Percentiles rank a stretch among this genome's conserved stretches.
These are phyloP conservation scores for Triops cancriformis DNA, from an alignment of 1,140 invertebrate species.

Conservation along the genomic window DNA sequence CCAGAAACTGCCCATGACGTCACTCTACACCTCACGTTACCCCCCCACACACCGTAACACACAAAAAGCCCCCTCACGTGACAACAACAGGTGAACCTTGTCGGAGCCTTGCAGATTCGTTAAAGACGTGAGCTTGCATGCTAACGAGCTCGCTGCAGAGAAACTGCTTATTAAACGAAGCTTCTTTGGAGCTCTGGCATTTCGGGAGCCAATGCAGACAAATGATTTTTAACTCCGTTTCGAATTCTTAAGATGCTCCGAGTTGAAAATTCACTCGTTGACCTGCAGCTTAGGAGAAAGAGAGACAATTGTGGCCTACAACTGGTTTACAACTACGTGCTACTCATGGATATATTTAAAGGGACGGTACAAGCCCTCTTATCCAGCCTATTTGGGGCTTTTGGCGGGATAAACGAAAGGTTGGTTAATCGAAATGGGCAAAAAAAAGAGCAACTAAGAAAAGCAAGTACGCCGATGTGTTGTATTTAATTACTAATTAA, in stretches of 20 bases:
- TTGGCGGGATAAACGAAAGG: no score
- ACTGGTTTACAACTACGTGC: no score
- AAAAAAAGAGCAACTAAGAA: no score
- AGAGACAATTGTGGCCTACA: background rate
- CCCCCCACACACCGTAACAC: background rate
- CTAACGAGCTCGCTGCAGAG: background rate
- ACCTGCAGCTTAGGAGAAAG: background rate
- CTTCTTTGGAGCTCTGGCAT: background rate
- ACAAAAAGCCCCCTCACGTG: background rate
- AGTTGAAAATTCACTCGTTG: background rate
- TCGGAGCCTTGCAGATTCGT: background rate
- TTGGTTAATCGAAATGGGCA: no score
- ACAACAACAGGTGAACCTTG: slow-evolving; percentile 6
- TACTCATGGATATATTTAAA: no score
- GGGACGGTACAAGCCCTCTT: no score
- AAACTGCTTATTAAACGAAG: background rate
- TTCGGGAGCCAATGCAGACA: background rate
- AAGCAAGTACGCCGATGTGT: no score
- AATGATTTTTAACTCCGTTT: no score
- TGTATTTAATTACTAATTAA: no score
- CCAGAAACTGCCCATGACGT: background rate
- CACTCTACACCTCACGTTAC: background rate
- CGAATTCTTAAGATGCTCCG: no score
- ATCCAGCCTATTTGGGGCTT: no score
- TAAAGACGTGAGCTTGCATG: background rate